Conservation (phyloP, 2,797 vertebrate genomes). For the Anisognathus igniventris region DNA sequence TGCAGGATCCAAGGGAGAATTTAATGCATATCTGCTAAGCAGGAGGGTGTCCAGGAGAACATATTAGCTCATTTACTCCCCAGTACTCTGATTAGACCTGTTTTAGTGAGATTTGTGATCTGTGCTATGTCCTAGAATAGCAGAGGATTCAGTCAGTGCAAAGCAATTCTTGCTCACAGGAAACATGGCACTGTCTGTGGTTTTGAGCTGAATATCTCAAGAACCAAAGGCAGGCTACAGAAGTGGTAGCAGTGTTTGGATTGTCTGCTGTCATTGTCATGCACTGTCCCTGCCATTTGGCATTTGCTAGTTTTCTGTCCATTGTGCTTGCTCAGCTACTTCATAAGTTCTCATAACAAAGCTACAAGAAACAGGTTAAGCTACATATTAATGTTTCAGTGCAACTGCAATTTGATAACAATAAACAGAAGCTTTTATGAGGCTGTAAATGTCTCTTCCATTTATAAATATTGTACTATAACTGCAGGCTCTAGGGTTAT, state of each 20-base stretch:
- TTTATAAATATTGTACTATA: slow-evolving; percentile 67
- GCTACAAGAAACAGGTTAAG: slow-evolving; percentile 35
- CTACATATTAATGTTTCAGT: slow-evolving; percentile 48
- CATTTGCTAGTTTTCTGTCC: background rate
- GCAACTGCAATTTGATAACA: slow-evolving; percentile 57
- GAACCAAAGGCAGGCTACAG: background rate
- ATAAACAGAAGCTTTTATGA: slow-evolving; percentile 64
- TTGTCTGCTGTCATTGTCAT: background rate
- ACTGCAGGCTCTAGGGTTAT: slow-evolving; percentile 56
- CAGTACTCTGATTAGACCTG: background rate
- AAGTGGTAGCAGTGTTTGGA: background rate
- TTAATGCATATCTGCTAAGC: background rate
- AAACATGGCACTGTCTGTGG: background rate
- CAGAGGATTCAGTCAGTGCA: background rate
- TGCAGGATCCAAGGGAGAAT: background rate
- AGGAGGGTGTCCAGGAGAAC: background rate
- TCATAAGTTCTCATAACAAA: background rate
- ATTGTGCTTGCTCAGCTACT: background rate
- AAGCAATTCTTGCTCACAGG: background rate
- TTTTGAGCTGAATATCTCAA: background rate
- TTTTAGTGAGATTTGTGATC: background rate
- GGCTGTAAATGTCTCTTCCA: slow-evolving; percentile 57
- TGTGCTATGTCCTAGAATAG: background rate
- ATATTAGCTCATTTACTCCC: background rate
- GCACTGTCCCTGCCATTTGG: background rate